phyloP scores from a whole-genome alignment of 2,797 vertebrate genomes.

The Luscinia megarhynchos region DNA sequence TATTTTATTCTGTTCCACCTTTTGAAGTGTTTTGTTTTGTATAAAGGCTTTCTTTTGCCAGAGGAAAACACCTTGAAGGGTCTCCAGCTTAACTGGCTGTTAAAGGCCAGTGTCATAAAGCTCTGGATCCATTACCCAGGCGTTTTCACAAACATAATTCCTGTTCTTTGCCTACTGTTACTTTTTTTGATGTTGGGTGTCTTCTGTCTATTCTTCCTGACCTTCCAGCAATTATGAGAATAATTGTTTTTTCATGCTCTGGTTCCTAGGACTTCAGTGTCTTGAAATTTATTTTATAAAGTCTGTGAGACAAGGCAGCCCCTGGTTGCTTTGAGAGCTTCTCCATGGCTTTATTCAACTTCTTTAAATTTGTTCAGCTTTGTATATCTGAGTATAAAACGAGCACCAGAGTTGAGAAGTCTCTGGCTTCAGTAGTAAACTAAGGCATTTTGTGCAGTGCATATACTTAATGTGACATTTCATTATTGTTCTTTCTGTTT shows the following conservation, averaged over 20 bases:
- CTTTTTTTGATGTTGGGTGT: background rate
- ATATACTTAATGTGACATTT: background rate
- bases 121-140: background rate
- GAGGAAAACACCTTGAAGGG: background rate
- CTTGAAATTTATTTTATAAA: background rate
- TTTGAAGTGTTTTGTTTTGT: slow-evolving; percentile 11
- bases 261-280: background rate
- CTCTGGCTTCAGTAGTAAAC: background rate
- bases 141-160: background rate
- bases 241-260: background rate
- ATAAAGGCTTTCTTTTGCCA: background rate
- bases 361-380: background rate
- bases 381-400: accelerated
- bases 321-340: background rate
- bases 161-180: background rate
- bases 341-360: background rate
- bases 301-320: background rate
- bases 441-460: background rate
- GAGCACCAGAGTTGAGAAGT: background rate
- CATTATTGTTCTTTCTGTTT: background rate
- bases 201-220: background rate
- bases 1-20: slow-evolving; percentile 37
- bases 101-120: background rate
- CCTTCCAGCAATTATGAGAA: background rate
- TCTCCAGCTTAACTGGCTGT: background rate